phyloP scores from a whole-genome alignment of 2,113 vertebrate genomes.

The Mesoclemmys tuberculata region DNA sequence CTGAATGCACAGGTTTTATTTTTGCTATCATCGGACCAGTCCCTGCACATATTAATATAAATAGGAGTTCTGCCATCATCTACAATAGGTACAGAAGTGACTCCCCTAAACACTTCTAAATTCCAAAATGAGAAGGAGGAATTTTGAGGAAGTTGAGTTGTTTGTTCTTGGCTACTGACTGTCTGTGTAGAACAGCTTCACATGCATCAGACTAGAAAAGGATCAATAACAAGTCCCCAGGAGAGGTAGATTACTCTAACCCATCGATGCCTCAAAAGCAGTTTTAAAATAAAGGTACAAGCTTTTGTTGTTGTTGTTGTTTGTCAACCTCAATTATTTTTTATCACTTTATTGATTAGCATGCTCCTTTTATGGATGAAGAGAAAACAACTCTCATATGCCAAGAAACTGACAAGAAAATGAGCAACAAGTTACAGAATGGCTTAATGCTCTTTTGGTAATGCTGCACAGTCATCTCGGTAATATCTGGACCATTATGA shows the following conservation, averaged over 20 bases:
- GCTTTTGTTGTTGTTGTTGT: neutral
- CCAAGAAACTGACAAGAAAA: neutral
- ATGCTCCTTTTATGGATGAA: neutral
- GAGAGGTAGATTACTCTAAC: neutral
- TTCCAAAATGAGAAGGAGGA: neutral
- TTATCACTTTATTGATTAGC: neutral
- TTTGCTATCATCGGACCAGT: neutral
- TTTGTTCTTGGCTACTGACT: neutral
- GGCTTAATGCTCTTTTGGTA: neutral
- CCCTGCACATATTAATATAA: neutral
- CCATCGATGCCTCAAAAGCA: neutral
- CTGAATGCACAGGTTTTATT: neutral
- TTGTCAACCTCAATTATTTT: neutral
- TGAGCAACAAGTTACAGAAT: neutral
- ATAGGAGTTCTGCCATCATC: neutral
- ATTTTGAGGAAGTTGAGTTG: neutral
- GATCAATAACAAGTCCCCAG: neutral
- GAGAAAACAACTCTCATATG: neutral
- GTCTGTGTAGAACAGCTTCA: neutral
- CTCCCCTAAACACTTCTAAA: neutral
- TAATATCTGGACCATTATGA: neutral
- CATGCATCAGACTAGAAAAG: too few species aligned
- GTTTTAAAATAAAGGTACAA: neutral
- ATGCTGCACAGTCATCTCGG: neutral
- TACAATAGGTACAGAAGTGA: neutral